Evolutionary conservation across 2,797 vertebrate species (phyloP), one percentile per base, ranked within the genome.

Genomic region (Acipenser transmontanus): DNA sequence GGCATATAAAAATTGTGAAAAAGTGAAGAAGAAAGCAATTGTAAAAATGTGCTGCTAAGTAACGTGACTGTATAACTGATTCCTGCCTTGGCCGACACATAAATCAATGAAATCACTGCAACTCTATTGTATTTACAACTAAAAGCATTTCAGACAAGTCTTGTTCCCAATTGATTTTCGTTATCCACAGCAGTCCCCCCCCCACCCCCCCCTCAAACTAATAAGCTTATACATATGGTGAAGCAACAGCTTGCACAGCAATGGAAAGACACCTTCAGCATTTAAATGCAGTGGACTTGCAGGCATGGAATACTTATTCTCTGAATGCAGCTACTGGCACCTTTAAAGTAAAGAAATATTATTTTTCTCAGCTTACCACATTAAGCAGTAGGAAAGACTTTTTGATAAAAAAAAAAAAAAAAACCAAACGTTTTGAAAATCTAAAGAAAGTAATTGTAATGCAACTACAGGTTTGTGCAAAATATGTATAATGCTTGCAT

Each of bases 61-160:
- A 60, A 1, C 69, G 66, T 13, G 69, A 63, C 66, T 65, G 62
- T 62, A 68, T n/a, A 80, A 80, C 76, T 80, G 80, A 84, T 78
- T 82, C 81, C 85, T 72, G 70, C 77, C 66, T 65, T 71, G 61
- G 13, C 72, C 76, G 74, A 69, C 69, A 66, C 81, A 67, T 65
- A 54, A 76, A 80, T 78, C 73, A 81, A 83, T 84, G 80, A 54
- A 82, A 81, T 80, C 73, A n/a, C 52, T 52, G 59, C 75, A 70
- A 69, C 73, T 79, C 72, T 73, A 73, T 67, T 76, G 67, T 76
- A 79, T 74, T 80, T 76, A 73, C 75, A 74, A 63, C 66, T n/a
- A 7, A 47, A 47, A 51, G 17, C 50, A 47, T 49, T 61, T n/a
- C 12, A 7, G n/a, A 47, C 6, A 59, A 9, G 13, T 51, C 65